Percentiles rank a stretch among this genome's conserved stretches.
phyloP scores from a whole-genome alignment of 2,797 vertebrate genomes.

The Pteropus rufus region DNA sequence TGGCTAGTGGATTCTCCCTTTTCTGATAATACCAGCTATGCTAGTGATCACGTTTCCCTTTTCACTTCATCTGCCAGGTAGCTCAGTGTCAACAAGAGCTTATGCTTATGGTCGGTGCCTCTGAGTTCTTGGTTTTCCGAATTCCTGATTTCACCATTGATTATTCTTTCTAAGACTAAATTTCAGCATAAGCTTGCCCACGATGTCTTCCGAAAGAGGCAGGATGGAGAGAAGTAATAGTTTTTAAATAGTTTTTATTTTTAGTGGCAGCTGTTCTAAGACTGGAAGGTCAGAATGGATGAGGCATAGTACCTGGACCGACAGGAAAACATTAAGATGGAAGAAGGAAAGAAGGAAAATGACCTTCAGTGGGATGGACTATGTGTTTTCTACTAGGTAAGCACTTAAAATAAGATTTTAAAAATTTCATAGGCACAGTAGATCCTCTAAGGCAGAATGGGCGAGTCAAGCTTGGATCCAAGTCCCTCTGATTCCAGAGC shows the following conservation, averaged over 20 bases:
- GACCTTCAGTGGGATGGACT: fast-evolving
- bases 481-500: not conserved
- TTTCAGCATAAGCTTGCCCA: not conserved
- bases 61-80: not conserved
- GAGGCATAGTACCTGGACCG: not conserved
- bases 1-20: not conserved
- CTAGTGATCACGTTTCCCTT: not conserved
- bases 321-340: not conserved
- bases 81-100: not conserved
- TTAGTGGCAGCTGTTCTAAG: not conserved
- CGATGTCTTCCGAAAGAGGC: not conserved
- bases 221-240: not conserved
- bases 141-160: not conserved
- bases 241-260: not conserved
- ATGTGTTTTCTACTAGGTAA: not conserved
- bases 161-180: not conserved
- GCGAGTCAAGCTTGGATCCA: not conserved
- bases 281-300: not conserved
- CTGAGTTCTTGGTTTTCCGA: not conserved
- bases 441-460: not conserved
- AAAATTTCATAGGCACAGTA: not conserved
- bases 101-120: not conserved
- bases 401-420: not conserved
- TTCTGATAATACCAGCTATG: not conserved
- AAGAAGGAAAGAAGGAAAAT: not conserved